A percentile compares a stretch with the other conserved stretches of the same genome.
Conservation (phyloP, 1,140 invertebrate genomes). For the Globodera rostochiensis region DNA sequence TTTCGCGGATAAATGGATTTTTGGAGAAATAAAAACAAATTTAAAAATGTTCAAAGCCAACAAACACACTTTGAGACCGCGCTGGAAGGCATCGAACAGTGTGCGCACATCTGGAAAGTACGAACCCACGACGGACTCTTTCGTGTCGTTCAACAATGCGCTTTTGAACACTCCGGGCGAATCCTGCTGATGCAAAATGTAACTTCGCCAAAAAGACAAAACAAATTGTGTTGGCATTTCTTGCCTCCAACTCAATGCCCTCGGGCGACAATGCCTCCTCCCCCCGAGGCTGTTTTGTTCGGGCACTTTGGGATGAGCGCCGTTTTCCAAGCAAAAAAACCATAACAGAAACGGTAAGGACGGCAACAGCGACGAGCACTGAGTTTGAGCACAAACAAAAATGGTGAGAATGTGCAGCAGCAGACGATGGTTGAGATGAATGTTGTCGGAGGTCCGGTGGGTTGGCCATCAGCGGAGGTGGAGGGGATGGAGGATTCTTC, state of each 20-base stretch:
- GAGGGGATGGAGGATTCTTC: neutral
- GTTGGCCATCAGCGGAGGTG: neutral
- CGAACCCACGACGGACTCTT: conserved; percentile 31
- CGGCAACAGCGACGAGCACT: neutral
- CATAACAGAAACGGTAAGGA: neutral
- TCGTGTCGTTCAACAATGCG: conserved; percentile 43
- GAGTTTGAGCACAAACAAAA: neutral
- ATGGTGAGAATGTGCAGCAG: neutral
- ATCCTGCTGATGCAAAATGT: neutral
- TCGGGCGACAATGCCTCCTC: neutral
- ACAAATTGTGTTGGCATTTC: neutral
- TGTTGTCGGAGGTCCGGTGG: neutral
- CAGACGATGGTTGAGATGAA: neutral
- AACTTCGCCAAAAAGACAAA: too few relatives aligned
- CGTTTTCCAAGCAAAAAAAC: neutral
- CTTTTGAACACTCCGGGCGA: conserved; percentile 50
- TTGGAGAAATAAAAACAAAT: too few relatives aligned
- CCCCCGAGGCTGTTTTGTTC: neutral
- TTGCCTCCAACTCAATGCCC: neutral
- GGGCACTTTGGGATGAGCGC: neutral
- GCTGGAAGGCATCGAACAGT: conserved; percentile 84
- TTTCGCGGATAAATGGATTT: neutral
- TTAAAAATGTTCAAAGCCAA: neutral
- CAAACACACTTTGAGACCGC: conserved; percentile 82
- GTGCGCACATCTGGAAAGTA: conserved; percentile 77